Base-by-base conservation (phyloP, 2,888 invertebrate genomes). In the Orthosia incerta region DNA sequence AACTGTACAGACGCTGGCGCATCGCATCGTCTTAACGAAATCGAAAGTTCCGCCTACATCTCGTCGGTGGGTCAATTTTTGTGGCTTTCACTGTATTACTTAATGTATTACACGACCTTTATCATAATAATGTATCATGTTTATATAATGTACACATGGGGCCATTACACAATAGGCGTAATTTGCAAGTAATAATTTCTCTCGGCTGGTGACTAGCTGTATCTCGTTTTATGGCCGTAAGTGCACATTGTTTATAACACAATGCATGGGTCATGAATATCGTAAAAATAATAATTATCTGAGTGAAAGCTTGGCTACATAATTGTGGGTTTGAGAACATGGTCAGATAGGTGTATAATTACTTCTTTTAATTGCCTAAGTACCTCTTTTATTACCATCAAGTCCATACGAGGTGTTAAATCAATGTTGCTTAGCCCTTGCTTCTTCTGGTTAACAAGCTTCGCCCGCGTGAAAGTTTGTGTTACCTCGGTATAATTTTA, bases 11-110 rank as follows among this genome's bases (percentile, higher is more conserved):
- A 82, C 85, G 85, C 85, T 55, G 80, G 89, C 87, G 87, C 91
- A 89, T 89, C 87, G 87, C 91, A 89, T 89, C 88, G 62, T 85
- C 76, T 83, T 82, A 87, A 87, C 79, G 90, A 91, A 95, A 95
- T 91, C 89, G 94, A 95, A 94, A 95, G 95, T 94, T 83, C 85
- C 91, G 86, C 91, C 91, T 88, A 91, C 92, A 82, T 79, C 75
- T 88, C 88, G 88, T 86, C 82, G 84, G 87, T 87, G 88, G 88
- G 94, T 93, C 93, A 94, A 92, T 87, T 86, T 89, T 86, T 59
- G 64, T 76, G 79, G 85, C 86, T 86, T 86, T 86, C 86, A 74
- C 86, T 79, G 80, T 72, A 90, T 94, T 94, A 94, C 94, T 94
- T 93, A 93, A 94, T 91, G 84, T 87, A 88, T 89, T 89, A 85